Conservation (phyloP, 2,888 invertebrate genomes). For the Stictocephala bisonia region DNA sequence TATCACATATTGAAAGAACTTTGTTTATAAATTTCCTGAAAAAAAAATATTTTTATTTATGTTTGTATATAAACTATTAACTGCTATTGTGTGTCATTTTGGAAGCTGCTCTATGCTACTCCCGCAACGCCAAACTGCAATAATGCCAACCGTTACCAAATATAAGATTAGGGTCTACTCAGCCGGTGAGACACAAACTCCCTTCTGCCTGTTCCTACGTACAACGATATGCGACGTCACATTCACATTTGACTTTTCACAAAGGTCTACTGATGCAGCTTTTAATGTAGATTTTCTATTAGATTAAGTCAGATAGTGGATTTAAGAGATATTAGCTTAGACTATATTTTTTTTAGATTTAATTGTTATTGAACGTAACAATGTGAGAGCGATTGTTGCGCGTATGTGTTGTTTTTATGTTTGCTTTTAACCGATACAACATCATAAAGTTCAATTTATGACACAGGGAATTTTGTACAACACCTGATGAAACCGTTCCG, state of each 20-base stretch:
- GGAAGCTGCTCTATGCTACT: no score
- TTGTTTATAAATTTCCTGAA: no score
- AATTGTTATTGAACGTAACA: conserved; percentile 41
- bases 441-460: conserved; percentile 43
- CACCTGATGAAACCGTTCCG: conserved; percentile 40
- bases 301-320: conserved; percentile 44
- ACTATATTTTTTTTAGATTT: conserved; percentile 46
- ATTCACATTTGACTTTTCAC: conserved; percentile 32
- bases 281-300: conserved; percentile 38
- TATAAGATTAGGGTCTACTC: conserved; percentile 22
- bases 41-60: no score
- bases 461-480: conserved; percentile 47
- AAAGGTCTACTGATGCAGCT: conserved; percentile 35
- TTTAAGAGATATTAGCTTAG: conserved; percentile 46
- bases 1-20: no score
- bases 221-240: conserved; percentile 23
- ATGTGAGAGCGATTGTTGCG: conserved; percentile 30
- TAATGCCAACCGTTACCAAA: conserved; percentile 35
- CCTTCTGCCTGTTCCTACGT: conserved; percentile 20
- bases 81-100: no score
- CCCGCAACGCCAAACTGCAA: conserved; percentile 31
- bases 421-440: conserved; percentile 21
- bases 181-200: no score
- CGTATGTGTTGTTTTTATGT: conserved; percentile 32
- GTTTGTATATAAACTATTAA: no score